Conservation (phyloP, 2,113 vertebrate species). For the Syngnathus floridae region DNA sequence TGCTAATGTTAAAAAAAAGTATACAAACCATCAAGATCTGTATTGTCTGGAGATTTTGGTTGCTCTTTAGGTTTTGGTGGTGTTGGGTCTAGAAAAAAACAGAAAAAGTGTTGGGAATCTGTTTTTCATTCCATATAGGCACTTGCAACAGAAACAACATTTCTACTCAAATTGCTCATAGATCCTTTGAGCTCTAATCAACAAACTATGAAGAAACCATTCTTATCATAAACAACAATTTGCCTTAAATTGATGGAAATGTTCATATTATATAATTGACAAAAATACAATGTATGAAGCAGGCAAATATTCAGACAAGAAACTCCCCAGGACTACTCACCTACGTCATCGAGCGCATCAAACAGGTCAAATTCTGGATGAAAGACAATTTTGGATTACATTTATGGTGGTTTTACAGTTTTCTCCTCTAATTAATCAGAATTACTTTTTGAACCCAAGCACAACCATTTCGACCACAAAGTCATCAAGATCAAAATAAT, state of each 20-base stretch:
- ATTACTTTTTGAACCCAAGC: background rate
- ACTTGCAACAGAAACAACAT: background rate
- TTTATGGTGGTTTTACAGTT: background rate
- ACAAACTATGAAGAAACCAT: no score
- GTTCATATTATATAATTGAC: no score
- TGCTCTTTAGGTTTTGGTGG: conserved; percentile 12
- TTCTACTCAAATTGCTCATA: background rate
- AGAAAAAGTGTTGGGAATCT: background rate
- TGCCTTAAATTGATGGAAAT: no score
- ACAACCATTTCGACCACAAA: background rate
- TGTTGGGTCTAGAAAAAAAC: background rate
- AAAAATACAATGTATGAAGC: background rate
- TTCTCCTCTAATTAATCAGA: background rate
- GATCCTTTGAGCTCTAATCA: no score
- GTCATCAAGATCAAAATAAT: background rate
- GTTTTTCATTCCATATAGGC: background rate
- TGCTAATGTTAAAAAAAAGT: background rate
- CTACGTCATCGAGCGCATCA: accelerated
- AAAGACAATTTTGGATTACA: background rate
- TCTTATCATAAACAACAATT: no score
- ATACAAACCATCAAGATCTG: conserved; percentile 28
- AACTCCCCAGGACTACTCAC: conserved; percentile 21
- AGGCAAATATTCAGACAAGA: background rate
- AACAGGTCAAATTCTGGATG: background rate
- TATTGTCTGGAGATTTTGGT: background rate